Base-by-base conservation (phyloP, 2,113 vertebrate species). In the Tinamus guttatus region DNA sequence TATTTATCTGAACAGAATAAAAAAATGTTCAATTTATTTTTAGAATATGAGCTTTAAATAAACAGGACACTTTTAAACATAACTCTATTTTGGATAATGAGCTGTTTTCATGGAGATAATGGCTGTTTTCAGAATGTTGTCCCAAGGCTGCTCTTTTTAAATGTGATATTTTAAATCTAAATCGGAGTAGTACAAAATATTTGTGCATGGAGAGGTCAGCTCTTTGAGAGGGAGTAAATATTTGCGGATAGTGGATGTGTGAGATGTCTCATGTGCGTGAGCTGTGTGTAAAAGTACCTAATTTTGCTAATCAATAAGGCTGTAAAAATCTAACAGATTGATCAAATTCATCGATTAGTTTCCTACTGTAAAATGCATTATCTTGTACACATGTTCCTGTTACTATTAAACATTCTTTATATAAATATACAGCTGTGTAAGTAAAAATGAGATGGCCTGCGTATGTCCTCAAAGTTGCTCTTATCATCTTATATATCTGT, bases 1-100 rank as follows among this genome's bases (percentile, higher is more conserved):
- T 75, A 80, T 92, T 94, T 96, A 78, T 92, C 85, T 90, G 65
- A 86, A 88, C 43, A 70, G 81, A 93, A 79, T 69, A 63, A 58
- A 58, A 81, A 95, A 93, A 79, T 32, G 40, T 36, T n/a, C 82
- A 65, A 59, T 77, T 89, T 93, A 87, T 96, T 95, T 96, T 85
- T 89, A 80, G 81, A 85, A 56, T n/a, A 63, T 45, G 70, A 93
- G 62, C 59, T 93, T 96, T 93, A 96, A 87, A 96, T 93, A 95
- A 94, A 87, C 85, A 94, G 38, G 59, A 85, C 51, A 77, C 43
- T 93, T 95, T 88, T 81, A 84, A 89, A 85, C 81, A 34, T 22
- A 87, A 34, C 40, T 92, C 58, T n/a, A 11, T 92, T 94, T 90
- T 78, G 54, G 67, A 90, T 90, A 94, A 95, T 93, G 81, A 92